phyloP scores from a whole-genome alignment of 1,140 invertebrate species.

The Belonocnema kinseyi region DNA sequence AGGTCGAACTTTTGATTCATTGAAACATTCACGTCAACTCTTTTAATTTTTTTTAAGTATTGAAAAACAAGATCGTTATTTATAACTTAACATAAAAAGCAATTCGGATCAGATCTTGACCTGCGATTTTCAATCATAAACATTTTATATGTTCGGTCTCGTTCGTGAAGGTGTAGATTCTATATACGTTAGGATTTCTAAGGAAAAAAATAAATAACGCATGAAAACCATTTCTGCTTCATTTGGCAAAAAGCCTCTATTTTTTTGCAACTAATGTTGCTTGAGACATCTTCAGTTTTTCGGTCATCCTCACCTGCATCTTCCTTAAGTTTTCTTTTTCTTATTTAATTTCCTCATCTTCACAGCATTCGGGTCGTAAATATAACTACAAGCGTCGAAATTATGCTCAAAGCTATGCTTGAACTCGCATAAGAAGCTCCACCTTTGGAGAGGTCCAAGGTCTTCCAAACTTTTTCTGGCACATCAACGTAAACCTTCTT shows the following conservation, averaged over 20 bases:
- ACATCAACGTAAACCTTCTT: conserved; percentile 83
- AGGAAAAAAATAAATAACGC: not conserved
- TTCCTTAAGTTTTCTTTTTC: not conserved
- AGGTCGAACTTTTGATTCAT: no score
- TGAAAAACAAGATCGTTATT: no score
- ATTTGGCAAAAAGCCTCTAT: not conserved
- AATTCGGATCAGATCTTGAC: no score
- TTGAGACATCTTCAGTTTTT: not conserved
- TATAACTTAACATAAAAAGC: no score
- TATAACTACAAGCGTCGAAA: conserved; percentile 40
- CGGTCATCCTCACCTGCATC: conserved; percentile 10
- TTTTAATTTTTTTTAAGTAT: no score
- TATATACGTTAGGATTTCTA: not conserved
- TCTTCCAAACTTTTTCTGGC: conserved; percentile 75
- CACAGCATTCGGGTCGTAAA: conserved; percentile 44
- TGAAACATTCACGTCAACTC: no score
- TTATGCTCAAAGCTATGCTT: conserved; percentile 35
- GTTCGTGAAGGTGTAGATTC: no score
- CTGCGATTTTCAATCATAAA: no score
- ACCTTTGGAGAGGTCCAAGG: conserved; percentile 64
- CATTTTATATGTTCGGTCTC: no score
- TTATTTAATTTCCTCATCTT: conserved; percentile 40
- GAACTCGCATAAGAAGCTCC: conserved; percentile 18
- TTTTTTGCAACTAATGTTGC: conserved; percentile 13
- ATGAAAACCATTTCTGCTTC: not conserved